Evolutionary conservation across 2,113 vertebrate genomes (phyloP).

Genomic region (Ariopsis seemanni): DNA sequence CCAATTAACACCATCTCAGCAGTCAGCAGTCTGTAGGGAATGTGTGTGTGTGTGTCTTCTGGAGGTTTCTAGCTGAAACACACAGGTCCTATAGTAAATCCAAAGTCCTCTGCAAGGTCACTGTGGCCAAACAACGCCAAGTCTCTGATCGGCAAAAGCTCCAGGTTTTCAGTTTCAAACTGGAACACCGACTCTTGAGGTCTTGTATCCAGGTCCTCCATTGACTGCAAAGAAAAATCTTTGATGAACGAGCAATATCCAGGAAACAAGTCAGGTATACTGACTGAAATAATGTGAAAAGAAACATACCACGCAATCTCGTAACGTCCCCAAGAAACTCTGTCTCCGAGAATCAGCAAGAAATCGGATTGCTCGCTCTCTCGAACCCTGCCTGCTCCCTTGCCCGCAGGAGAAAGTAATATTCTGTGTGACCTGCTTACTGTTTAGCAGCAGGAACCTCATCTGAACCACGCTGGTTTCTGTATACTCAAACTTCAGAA

Average conservation of each 20-base stretch:
- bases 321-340: slow-evolving; percentile 72
- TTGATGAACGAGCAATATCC: neutral
- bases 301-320: slow-evolving; percentile 72
- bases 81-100: slow-evolving; percentile 80
- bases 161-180: slow-evolving; percentile 75
- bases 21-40: slow-evolving; percentile 32
- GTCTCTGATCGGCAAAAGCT: slow-evolving; percentile 79
- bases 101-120: slow-evolving; percentile 71
- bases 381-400: slow-evolving; percentile 39
- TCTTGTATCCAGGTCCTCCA: slow-evolving; percentile 61
- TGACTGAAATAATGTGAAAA: neutral
- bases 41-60: neutral
- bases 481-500: slow-evolving; percentile 73
- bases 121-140: slow-evolving; percentile 75
- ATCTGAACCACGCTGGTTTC: slow-evolving; percentile 76
- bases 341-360: slow-evolving; percentile 71
- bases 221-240: slow-evolving; percentile 44
- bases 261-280: neutral
- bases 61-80: slow-evolving; percentile 76
- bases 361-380: slow-evolving; percentile 71
- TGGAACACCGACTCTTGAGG: slow-evolving; percentile 73
- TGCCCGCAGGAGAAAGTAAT: slow-evolving; percentile 74
- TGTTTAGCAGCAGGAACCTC: slow-evolving; percentile 80
- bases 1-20: slow-evolving; percentile 38
- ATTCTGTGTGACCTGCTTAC: slow-evolving; percentile 69